These are phyloP conservation scores for Epirrita christyi DNA, from an alignment of 2,888 invertebrate species.

Conservation along the genomic window DNA sequence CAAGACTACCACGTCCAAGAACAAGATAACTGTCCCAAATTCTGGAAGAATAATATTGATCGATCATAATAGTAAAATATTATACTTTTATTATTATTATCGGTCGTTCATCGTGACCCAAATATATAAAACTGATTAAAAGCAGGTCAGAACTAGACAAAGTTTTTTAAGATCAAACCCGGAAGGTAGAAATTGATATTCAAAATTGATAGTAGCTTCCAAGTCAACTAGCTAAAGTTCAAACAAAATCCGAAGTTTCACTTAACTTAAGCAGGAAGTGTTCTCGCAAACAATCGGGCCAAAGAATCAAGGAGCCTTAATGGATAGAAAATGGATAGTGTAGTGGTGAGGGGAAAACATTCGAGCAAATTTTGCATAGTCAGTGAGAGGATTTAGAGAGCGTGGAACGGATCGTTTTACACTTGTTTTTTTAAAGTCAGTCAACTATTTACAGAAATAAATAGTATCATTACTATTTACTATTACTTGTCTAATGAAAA, in stretches of 20 bases:
- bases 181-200: conserved; percentile 27
- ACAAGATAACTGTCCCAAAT: too few relatives aligned
- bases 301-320: conserved; percentile 72
- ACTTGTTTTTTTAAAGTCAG: too few relatives aligned
- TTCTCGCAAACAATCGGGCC: conserved; percentile 65
- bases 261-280: conserved; percentile 41
- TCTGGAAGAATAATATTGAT: too few relatives aligned
- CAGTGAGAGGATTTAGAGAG: conserved; percentile 47
- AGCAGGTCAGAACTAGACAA: background rate
- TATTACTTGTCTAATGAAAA: too few relatives aligned
- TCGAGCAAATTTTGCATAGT: conserved; percentile 75
- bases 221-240: conserved; percentile 29
- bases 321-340: conserved; percentile 79
- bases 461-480: too few relatives aligned
- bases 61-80: too few relatives aligned
- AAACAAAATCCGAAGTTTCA: conserved; percentile 44
- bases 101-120: background rate
- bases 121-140: background rate
- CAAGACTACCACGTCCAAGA: too few relatives aligned
- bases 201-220: conserved; percentile 30
- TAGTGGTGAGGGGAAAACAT: conserved; percentile 62
- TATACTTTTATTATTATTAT: too few relatives aligned
- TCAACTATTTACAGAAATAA: too few relatives aligned
- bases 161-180: conserved; percentile 21
- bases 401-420: conserved; percentile 22